Base-by-base conservation (phyloP, 2,888 invertebrate genomes). In the Epiblema foenella region DNA sequence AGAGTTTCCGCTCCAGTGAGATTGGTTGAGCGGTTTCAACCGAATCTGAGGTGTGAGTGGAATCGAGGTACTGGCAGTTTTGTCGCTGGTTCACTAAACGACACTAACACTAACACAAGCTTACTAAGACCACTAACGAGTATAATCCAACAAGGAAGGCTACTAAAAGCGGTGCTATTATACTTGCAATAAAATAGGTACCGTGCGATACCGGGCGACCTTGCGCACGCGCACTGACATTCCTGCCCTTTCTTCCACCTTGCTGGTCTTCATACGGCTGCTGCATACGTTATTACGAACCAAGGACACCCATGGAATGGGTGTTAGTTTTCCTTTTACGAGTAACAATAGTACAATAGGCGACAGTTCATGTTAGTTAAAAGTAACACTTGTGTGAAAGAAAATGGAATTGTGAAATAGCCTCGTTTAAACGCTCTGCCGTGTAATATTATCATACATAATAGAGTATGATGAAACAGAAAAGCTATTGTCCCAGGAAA, bases 241-340 rank as follows among this genome's bases (percentile, higher is more conserved):
- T 64, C 72, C 49, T 69, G 69, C 65, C 73, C 73, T 73, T 73
- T 73, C 73, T 73, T 73, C 73, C 73, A 73, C 65, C 54, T 56
- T 62, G 56, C 12, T 33, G 65, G 63, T 64, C 68, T 18, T 57
- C 69, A 57, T 39, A 58, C 58, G 69, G 9, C n/a, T 20, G 2
- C 52, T 69, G 64, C 52, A 65, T 66, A 70, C 65, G 42, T 29
- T 65, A 57, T 63, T 20, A 12, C 37, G n/a, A 8, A 15, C 24
- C 58, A 58, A 69, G 52, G 64, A 70, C 64, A 51, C 15, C 57
- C 20, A 37, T 37, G 51, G 62, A 42, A 54, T 52, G 20, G 24
- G 18, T 68, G 56, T 59, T 59, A 66, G 65, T 49, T 60, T 70
- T 70, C 65, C 70, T 59, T 65, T 64, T 29, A 9, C 3, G 20